Percentiles rank a stretch among this genome's conserved stretches.
phyloP scores from a whole-genome alignment of 2,797 vertebrate species.

The Smutsia gigantea region DNA sequence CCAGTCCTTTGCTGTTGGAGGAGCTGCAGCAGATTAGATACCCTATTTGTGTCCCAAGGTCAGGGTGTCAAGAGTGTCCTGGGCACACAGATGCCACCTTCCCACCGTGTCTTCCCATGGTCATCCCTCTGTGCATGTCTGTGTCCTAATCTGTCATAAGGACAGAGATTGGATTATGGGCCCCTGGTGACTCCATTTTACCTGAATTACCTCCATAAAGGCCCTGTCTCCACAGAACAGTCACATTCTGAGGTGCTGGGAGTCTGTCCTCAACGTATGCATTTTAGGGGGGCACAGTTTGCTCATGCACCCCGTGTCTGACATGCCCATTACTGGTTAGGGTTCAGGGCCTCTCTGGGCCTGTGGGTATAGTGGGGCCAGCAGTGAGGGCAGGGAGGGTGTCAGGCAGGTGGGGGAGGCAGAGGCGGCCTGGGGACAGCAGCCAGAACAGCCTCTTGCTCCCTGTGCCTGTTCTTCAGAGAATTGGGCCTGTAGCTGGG shows the following conservation, averaged over 20 bases:
- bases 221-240: not conserved
- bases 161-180: not conserved
- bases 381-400: not conserved
- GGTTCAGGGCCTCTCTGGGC: no score
- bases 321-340: fast-evolving
- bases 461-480: not conserved
- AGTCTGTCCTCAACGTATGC: no score
- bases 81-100: fast-evolving
- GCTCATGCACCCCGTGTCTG: fast-evolving
- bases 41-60: no score
- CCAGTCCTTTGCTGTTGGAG: not conserved
- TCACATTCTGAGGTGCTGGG: fast-evolving
- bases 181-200: not conserved
- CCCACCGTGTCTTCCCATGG: fast-evolving
- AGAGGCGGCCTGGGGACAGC: no score
- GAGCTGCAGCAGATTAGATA: not conserved
- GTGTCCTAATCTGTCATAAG: not conserved
- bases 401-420: no score
- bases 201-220: not conserved
- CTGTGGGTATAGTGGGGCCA: fast-evolving
- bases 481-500: not conserved
- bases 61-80: not conserved
- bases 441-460: fast-evolving
- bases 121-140: fast-evolving
- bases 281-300: not conserved